phyloP scores from a whole-genome alignment of 2,113 vertebrate species.

The Etheostoma cragini region DNA sequence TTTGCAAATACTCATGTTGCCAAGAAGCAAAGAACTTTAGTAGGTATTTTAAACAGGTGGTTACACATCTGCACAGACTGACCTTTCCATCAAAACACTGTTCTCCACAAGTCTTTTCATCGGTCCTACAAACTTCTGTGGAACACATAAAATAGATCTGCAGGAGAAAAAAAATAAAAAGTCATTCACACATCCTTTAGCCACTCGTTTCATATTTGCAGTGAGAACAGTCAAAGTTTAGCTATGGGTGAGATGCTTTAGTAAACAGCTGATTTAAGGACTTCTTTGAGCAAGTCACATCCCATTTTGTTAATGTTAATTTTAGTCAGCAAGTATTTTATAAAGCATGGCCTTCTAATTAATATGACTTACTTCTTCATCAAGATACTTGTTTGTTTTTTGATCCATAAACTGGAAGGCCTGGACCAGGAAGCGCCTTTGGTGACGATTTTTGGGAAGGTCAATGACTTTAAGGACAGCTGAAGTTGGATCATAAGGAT shows the following conservation, averaged over 20 bases:
- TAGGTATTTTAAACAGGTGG: background rate
- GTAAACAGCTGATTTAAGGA: no score
- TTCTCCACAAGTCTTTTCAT: conserved; percentile 62
- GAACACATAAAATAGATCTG: conserved; percentile 86
- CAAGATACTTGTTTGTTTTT: conserved; percentile 67
- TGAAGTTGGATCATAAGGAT: conserved; percentile 63
- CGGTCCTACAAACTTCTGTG: conserved; percentile 74
- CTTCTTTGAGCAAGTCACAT: no score
- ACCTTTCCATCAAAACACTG: conserved; percentile 79
- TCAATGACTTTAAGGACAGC: conserved; percentile 58
- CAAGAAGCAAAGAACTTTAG: conserved; percentile 1
- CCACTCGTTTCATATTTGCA: no score
- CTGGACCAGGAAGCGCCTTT: conserved; percentile 68
- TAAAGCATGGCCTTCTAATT: background rate
- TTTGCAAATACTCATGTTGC: conserved; percentile 12
- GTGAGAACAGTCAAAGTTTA: background rate
- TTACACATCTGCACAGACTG: background rate
- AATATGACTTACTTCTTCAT: conserved; percentile 77
- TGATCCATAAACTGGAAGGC: conserved; percentile 83
- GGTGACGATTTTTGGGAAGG: conserved; percentile 41
- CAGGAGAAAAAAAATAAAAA: background rate
- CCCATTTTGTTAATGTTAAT: no score
- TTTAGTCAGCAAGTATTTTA: background rate
- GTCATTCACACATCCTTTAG: background rate
- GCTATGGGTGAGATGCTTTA: background rate